These are phyloP conservation scores for Drosophila anceps DNA, from an alignment of 2,888 invertebrate genomes.

Conservation along the genomic window DNA sequence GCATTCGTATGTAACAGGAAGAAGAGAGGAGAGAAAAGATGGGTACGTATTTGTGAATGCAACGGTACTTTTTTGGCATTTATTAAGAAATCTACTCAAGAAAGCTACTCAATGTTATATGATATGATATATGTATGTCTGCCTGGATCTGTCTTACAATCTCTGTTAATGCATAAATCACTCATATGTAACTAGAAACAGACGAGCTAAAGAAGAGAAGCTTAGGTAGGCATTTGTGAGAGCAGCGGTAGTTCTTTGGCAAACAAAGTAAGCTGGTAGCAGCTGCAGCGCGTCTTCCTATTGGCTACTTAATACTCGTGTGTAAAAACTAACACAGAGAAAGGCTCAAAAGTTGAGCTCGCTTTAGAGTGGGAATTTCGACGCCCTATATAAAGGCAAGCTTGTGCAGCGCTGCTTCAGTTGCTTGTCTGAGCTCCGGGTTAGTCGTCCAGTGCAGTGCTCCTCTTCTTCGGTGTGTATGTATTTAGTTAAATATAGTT, in stretches of 20 bases:
- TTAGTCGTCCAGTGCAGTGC: background rate
- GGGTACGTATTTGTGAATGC: too few species aligned
- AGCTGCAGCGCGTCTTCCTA: too few species aligned
- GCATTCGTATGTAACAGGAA: too few species aligned
- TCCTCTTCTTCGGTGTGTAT: background rate
- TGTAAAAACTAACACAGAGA: background rate
- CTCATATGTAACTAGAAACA: background rate
- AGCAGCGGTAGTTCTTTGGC: background rate
- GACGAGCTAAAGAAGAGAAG: background rate
- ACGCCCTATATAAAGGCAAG: background rate
- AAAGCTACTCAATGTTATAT: too few species aligned
- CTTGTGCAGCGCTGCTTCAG: background rate
- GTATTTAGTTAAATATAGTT: background rate
- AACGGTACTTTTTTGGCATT: too few species aligned
- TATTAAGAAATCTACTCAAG: too few species aligned
- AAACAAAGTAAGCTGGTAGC: too few species aligned
- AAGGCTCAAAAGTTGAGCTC: background rate
- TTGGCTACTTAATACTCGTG: background rate
- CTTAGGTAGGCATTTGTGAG: background rate
- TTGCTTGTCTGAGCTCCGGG: background rate
- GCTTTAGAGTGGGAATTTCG: background rate
- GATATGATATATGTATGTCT: too few species aligned
- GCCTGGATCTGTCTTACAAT: too few species aligned
- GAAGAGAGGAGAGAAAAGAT: too few species aligned
- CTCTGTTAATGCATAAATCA: too few species aligned